Conservation (phyloP, 2,888 invertebrate genomes). For the Nemotelus pantherinus region DNA sequence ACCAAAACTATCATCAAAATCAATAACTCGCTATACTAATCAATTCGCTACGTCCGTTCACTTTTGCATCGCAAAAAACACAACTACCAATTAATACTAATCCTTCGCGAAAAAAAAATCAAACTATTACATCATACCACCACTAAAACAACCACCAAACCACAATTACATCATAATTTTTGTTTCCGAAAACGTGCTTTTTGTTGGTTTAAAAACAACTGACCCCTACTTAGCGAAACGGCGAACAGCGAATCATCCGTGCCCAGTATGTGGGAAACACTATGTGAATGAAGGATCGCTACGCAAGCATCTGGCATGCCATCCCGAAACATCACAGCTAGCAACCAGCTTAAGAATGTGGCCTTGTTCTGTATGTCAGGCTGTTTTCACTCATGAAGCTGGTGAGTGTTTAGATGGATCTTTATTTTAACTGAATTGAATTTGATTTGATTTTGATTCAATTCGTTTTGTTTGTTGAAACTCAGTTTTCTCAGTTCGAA, state of each 20-base stretch:
- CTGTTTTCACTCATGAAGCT: constrained; percentile 93
- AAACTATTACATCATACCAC: background rate
- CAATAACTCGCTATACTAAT: constrained; percentile 52
- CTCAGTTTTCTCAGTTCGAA: too few species aligned
- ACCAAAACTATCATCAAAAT: constrained; percentile 52
- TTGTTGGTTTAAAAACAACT: constrained; percentile 63
- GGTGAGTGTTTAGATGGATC: constrained; percentile 69
- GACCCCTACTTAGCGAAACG: constrained; percentile 92
- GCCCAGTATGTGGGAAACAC: constrained; percentile 94
- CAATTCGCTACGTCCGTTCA: constrained; percentile 44
- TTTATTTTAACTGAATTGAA: background rate
- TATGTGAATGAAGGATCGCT: constrained; percentile 94
- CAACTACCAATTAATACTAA: background rate
- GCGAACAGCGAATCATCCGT: constrained; percentile 93
- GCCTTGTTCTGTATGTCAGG: constrained; percentile 95
- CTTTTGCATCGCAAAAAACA: background rate
- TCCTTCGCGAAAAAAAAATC: constrained; percentile 13
- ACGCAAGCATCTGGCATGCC: constrained; percentile 91
- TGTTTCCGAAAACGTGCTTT: constrained; percentile 51
- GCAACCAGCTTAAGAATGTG: constrained; percentile 91
- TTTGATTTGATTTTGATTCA: too few species aligned
- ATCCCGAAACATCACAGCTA: constrained; percentile 89
- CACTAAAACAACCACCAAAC: constrained; percentile 9
- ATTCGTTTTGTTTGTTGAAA: too few species aligned
- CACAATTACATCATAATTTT: constrained; percentile 46